Conservation (phyloP, 2,797 vertebrate species). For the Coregonus suidteri region DNA sequence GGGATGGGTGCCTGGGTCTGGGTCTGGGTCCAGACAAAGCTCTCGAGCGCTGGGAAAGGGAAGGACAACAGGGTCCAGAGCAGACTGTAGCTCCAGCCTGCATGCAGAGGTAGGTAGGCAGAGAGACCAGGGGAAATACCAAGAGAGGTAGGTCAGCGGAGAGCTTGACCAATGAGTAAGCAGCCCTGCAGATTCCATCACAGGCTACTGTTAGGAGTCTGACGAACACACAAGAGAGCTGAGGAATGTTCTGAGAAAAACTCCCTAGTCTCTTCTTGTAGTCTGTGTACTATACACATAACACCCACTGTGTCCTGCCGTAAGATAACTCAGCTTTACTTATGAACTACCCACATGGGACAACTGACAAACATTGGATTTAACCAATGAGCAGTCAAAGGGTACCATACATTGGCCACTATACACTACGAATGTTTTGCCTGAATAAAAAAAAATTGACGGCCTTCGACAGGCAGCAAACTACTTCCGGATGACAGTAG, state of each 20-base stretch:
- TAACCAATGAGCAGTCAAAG: background rate
- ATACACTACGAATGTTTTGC: background rate
- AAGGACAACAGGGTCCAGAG: background rate
- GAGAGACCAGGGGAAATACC: conserved; percentile 46
- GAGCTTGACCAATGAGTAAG: conserved; percentile 34
- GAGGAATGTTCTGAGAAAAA: conserved; percentile 38
- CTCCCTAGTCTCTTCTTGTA: background rate
- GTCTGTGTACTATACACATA: conserved; percentile 7
- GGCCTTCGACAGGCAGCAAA: background rate
- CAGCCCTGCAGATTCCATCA: conserved; percentile 31
- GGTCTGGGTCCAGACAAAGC: conserved; percentile 9
- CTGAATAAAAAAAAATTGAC: background rate
- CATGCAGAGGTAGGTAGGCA: background rate
- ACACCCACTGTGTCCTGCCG: background rate
- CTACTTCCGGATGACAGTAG: background rate
- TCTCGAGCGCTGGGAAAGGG: conserved; percentile 1
- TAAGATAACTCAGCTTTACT: background rate
- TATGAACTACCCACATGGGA: background rate
- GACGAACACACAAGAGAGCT: conserved; percentile 17
- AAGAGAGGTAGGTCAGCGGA: conserved; percentile 43
- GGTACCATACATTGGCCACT: background rate
- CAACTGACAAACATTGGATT: background rate
- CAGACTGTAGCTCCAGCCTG: background rate
- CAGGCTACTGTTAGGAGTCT: conserved; percentile 27
- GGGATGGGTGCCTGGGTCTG: background rate